Conservation (phyloP, 2,113 vertebrate species). For the Actenoides hombroni region DNA sequence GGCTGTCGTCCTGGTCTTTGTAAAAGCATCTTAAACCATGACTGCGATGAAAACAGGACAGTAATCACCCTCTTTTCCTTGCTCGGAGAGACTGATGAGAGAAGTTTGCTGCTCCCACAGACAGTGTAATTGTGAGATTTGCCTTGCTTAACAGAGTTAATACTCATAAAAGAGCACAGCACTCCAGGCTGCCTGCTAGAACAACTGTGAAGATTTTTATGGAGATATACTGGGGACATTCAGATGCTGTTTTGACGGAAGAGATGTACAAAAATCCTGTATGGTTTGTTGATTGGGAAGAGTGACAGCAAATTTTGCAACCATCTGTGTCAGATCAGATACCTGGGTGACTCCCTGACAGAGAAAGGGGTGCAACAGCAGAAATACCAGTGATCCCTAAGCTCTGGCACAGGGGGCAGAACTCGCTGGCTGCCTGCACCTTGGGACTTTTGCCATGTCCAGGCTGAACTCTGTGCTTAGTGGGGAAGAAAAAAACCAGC, state of each 20-base stretch:
- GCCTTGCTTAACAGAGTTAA: conserved; percentile 52
- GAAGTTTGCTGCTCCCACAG: conserved; percentile 24
- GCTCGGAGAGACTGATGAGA: conserved; percentile 14
- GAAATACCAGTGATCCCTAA: background rate
- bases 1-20: background rate
- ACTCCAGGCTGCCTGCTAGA: conserved; percentile 25
- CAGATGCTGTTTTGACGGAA: background rate
- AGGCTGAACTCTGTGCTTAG: background rate
- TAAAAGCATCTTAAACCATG: background rate
- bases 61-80: background rate
- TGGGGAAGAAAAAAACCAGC: background rate
- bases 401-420: background rate
- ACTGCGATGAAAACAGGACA: background rate
- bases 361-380: background rate
- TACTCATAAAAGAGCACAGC: conserved; percentile 10
- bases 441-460: background rate
- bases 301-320: background rate
- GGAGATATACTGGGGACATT: background rate
- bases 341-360: background rate
- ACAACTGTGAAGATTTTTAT: conserved; percentile 37
- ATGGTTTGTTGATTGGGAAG: background rate
- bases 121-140: conserved; percentile 20
- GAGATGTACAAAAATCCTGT: background rate
- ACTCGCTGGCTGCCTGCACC: background rate
- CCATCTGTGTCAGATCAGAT: rapidly evolving